phyloP scores from a whole-genome alignment of 2,888 invertebrate species.

The Drosophila antonietae region DNA sequence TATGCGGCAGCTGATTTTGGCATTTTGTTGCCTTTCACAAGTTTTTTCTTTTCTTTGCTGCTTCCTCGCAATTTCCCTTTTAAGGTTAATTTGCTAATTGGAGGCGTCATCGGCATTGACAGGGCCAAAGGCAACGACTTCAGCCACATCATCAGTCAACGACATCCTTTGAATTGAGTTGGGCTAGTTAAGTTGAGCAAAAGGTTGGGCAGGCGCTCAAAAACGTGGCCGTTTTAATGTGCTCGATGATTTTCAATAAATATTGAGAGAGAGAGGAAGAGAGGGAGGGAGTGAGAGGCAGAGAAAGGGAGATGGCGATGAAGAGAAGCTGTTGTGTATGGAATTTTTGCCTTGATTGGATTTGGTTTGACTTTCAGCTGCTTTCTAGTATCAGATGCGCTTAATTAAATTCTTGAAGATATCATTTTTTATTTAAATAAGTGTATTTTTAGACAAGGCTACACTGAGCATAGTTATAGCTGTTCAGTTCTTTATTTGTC shows the following conservation, averaged over 20 bases:
- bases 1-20: slow-evolving; percentile 72
- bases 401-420: neutral
- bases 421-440: neutral
- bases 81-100: slow-evolving; percentile 79
- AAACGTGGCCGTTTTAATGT: slow-evolving; percentile 54
- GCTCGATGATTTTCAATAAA: slow-evolving; percentile 73
- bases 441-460: neutral
- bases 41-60: neutral
- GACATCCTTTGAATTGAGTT: slow-evolving; percentile 65
- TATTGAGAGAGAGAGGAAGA: slow-evolving; percentile 1
- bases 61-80: slow-evolving; percentile 50
- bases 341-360: neutral
- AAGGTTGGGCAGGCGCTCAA: slow-evolving; percentile 21
- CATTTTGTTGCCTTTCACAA: slow-evolving; percentile 62
- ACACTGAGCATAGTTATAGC: neutral
- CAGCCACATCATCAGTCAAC: slow-evolving; percentile 70
- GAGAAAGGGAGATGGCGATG: neutral
- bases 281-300: neutral
- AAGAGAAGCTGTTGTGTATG: neutral
- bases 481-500: neutral
- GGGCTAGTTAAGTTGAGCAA: slow-evolving; percentile 50
- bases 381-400: neutral
- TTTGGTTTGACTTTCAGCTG: neutral
- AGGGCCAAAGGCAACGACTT: slow-evolving; percentile 27
- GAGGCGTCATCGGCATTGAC: slow-evolving; percentile 73